Conservation (phyloP, 2,797 vertebrate genomes). For the Taenioides sp. region DNA sequence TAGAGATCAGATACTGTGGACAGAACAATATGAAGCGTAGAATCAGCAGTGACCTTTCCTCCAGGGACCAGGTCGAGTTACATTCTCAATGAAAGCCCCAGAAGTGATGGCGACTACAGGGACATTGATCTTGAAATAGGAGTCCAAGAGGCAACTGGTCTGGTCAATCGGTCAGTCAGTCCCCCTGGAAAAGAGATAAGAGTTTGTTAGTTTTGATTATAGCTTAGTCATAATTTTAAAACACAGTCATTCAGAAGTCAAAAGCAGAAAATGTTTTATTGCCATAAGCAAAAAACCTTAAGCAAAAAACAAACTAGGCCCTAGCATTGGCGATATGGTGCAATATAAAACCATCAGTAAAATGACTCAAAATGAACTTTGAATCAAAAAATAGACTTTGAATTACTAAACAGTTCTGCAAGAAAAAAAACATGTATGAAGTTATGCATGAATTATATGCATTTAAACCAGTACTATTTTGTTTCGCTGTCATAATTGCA, state of each 20-base stretch:
- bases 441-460: no score
- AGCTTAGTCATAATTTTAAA: not conserved
- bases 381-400: no score
- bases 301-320: no score
- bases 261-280: no score
- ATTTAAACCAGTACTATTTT: no score
- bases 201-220: conserved; percentile 30
- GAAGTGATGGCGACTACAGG: conserved; percentile 40
- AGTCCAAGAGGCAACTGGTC: conserved; percentile 35
- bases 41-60: conserved; percentile 50
- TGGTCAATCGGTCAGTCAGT: conserved; percentile 19
- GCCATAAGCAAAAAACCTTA: no score
- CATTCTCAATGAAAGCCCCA: conserved; percentile 70
- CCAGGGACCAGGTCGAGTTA: conserved; percentile 61
- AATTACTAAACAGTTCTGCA: no score
- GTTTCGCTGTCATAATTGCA: no score
- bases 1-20: conserved; percentile 35
- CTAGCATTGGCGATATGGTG: no score
- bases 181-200: conserved; percentile 65
- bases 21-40: conserved; percentile 30
- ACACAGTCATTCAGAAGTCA: not conserved
- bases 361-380: no score
- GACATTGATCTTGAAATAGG: conserved; percentile 55
- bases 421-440: no score
- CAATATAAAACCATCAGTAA: no score